These are phyloP conservation scores for Chauna torquata DNA, from an alignment of 2,113 vertebrate species.

Conservation along the genomic window DNA sequence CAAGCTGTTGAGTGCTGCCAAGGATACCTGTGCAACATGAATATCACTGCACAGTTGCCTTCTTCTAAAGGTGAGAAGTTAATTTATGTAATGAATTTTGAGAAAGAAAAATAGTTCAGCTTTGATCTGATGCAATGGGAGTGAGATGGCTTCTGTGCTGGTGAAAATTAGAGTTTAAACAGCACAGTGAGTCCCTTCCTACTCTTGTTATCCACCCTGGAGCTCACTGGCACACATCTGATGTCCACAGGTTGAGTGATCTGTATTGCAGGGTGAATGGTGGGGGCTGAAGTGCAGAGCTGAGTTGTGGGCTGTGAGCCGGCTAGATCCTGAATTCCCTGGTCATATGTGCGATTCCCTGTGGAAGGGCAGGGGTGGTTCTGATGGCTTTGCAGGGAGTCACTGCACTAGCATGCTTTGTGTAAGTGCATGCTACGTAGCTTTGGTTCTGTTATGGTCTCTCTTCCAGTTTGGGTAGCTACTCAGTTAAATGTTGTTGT, in stretches of 20 bases:
- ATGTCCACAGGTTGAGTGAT: accelerated
- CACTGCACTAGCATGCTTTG: accelerated
- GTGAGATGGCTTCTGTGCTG: accelerated
- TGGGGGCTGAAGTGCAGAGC: accelerated
- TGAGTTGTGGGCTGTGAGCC: not conserved
- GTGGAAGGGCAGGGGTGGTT: not conserved
- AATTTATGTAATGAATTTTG: accelerated
- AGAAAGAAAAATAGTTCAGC: accelerated
- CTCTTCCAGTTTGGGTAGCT: not conserved
- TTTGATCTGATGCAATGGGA: accelerated
- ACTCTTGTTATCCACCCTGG: accelerated
- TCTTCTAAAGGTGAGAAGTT: slow-evolving; percentile 82
- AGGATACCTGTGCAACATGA: slow-evolving; percentile 93
- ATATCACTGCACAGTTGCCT: slow-evolving; percentile 89
- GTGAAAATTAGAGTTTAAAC: accelerated
- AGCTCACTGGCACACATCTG: accelerated
- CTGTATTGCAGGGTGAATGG: accelerated
- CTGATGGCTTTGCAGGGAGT: not conserved
- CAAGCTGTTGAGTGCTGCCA: slow-evolving; percentile 97
- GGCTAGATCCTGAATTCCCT: too few relatives aligned
- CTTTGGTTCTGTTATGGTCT: accelerated
- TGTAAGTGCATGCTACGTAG: not conserved
- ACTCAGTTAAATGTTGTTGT: not conserved
- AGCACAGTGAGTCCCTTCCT: accelerated
- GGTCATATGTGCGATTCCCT: too few relatives aligned